A percentile compares a stretch with the other conserved stretches of the same genome.
phyloP scores from a whole-genome alignment of 2,797 vertebrate genomes.

The Esox masquinongy region DNA sequence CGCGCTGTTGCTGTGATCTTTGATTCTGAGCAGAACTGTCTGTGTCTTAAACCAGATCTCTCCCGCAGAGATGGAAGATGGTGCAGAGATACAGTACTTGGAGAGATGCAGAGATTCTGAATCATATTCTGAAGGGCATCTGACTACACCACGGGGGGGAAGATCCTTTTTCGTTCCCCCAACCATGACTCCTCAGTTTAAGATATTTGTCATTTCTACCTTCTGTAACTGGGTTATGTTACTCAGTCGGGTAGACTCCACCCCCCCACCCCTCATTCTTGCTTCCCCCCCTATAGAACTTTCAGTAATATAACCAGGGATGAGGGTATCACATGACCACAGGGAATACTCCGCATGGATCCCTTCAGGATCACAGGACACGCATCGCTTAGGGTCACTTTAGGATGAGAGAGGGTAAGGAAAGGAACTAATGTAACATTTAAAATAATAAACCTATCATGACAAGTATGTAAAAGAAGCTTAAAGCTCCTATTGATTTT shows the following conservation, averaged over 20 bases:
- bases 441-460: neutral
- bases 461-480: neutral
- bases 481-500: neutral
- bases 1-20: neutral
- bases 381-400: slow-evolving; percentile 11
- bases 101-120: neutral
- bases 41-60: neutral
- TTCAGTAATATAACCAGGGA: neutral
- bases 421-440: neutral
- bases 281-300: neutral
- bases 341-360: neutral
- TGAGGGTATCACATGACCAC: neutral
- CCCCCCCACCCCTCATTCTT: neutral
- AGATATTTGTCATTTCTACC: neutral
- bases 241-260: neutral
- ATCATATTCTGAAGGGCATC: no score
- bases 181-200: neutral
- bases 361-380: neutral
- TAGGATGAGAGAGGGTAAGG: neutral
- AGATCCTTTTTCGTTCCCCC: neutral
- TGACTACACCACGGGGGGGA: no score
- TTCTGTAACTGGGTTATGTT: neutral
- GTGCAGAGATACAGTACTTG: neutral
- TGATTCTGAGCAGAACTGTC: neutral
- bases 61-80: neutral